Conservation (phyloP, 35 echinoderm and acorn worm species). For the Amphiura filiformis region DNA sequence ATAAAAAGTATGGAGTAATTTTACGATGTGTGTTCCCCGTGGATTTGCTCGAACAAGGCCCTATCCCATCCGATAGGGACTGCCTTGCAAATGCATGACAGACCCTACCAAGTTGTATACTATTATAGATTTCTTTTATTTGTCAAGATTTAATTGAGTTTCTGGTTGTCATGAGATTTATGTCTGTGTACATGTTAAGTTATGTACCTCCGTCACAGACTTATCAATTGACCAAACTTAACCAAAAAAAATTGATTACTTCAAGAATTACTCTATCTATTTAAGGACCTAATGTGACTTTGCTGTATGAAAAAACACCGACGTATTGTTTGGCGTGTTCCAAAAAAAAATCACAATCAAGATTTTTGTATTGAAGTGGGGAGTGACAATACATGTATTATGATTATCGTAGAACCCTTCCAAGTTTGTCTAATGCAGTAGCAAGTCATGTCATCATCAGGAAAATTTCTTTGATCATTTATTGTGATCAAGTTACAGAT, state of each 20-base stretch:
- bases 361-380: background rate
- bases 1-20: background rate
- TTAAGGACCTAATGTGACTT: background rate
- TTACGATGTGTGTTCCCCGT: background rate
- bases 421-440: background rate
- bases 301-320: background rate
- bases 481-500: no score
- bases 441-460: no score
- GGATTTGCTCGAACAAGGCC: background rate
- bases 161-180: background rate
- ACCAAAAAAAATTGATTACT: background rate
- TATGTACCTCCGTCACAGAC: background rate
- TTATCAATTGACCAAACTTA: background rate
- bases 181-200: background rate
- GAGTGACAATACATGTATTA: background rate
- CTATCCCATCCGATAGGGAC: background rate
- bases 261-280: no score
- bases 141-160: background rate
- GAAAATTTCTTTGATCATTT: no score
- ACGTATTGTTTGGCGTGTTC: background rate
- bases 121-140: background rate
- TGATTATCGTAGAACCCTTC: background rate
- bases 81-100: background rate
- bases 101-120: background rate
- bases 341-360: background rate